Evolutionary conservation across 1,140 invertebrate genomes (phyloP).

Genomic region (Philopotamus ludificatus): DNA sequence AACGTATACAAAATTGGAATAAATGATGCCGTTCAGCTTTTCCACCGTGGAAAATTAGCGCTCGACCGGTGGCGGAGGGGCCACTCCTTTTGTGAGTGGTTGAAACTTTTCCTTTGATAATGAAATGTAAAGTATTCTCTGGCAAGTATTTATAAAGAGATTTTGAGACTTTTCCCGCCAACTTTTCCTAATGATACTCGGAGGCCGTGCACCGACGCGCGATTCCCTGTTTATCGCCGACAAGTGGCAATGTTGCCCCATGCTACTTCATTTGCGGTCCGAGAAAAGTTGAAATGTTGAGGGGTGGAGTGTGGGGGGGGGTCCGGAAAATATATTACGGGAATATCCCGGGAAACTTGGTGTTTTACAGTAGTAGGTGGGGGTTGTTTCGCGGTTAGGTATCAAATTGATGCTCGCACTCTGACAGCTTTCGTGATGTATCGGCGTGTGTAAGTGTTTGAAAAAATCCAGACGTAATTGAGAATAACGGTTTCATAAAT

Average conservation of each 20-base stretch:
- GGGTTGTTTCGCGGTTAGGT: no score
- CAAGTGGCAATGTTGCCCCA: neutral
- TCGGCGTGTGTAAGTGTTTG: no score
- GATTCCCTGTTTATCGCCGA: neutral
- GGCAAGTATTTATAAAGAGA: conserved; percentile 29
- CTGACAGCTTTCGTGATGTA: no score
- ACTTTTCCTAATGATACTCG: conserved; percentile 9
- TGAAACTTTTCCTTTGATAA: conserved; percentile 36
- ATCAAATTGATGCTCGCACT: no score
- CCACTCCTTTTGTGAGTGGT: conserved; percentile 16
- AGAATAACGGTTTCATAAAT: no score
- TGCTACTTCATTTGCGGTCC: conserved; percentile 8
- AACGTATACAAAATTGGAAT: conserved; percentile 1
- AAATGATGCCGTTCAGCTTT: conserved; percentile 8
- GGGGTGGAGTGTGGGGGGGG: no score
- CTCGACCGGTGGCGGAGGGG: conserved; percentile 7
- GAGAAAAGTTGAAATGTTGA: neutral
- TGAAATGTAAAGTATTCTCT: conserved; percentile 36
- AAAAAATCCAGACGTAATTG: no score
- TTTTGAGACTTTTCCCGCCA: conserved; percentile 25
- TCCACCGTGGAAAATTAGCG: conserved; percentile 2
- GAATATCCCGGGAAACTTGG: no score
- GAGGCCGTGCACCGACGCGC: neutral
- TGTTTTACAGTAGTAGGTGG: no score
- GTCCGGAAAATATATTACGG: no score